Evolutionary conservation across 2,888 invertebrate species (phyloP).

Genomic region (Leptura quadrifasciata): DNA sequence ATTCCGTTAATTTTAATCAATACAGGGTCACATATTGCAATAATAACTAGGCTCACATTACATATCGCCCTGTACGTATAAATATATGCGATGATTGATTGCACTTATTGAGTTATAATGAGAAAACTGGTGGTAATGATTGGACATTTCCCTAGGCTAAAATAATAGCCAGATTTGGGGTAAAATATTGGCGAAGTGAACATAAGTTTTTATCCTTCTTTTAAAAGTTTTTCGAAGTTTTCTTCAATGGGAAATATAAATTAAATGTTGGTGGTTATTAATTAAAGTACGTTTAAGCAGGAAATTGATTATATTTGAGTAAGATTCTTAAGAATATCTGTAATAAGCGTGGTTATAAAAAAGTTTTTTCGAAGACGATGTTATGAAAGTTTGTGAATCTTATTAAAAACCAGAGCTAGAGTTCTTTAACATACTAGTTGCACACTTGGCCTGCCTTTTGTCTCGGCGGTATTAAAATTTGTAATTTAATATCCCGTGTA

Average conservation of each 20-base stretch:
- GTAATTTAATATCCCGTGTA: constrained; percentile 65
- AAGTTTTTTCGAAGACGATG: constrained; percentile 50
- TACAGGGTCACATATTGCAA: too few relatives aligned
- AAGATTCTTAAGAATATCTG: constrained; percentile 39
- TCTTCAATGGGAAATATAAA: constrained; percentile 33
- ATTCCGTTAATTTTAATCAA: too few relatives aligned
- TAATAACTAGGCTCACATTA: too few relatives aligned
- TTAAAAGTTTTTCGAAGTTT: constrained; percentile 18
- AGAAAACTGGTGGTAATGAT: background rate
- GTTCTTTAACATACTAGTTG: constrained; percentile 63
- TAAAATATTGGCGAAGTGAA: constrained; percentile 5
- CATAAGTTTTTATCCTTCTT: constrained; percentile 32
- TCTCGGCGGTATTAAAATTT: constrained; percentile 66
- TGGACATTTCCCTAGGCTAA: background rate
- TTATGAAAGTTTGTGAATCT: constrained; percentile 61
- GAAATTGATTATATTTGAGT: constrained; percentile 33
- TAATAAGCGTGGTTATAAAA: constrained; percentile 52
- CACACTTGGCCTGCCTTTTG: constrained; percentile 55
- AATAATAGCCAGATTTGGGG: background rate
- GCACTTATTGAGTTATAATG: background rate
- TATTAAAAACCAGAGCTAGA: constrained; percentile 60
- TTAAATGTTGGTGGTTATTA: constrained; percentile 34
- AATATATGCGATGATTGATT: background rate
- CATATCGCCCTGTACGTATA: too few relatives aligned
- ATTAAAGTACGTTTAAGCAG: constrained; percentile 29